A percentile compares a stretch with the other conserved stretches of the same genome.
Evolutionary conservation across 2,888 invertebrate species (phyloP).

Genomic region (Netelia virgata): DNA sequence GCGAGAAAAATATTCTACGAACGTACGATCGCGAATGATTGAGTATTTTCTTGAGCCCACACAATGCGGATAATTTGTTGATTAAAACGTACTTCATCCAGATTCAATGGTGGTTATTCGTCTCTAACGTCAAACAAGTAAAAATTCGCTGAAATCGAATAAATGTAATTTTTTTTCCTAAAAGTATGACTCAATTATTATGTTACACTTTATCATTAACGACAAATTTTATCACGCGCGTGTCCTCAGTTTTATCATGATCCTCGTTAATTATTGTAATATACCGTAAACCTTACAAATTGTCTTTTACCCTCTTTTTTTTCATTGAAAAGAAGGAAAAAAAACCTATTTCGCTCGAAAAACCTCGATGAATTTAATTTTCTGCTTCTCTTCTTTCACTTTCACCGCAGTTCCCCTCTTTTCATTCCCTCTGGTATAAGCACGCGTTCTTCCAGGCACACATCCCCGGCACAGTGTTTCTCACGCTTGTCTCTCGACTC

Average conservation of each 20-base stretch:
- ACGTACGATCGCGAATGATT: conserved; percentile 24
- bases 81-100: no score
- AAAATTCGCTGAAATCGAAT: no score
- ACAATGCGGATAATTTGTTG: neutral
- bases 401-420: conserved; percentile 36
- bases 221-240: conserved; percentile 1
- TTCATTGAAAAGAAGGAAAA: neutral
- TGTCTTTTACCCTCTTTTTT: neutral
- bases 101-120: no score
- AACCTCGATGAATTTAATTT: conserved; percentile 38
- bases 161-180: no score
- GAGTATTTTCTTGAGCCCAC: conserved; percentile 18
- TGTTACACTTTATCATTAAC: neutral
- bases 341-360: conserved; percentile 8
- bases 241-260: neutral
- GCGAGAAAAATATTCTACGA: conserved; percentile 38
- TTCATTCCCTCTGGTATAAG: conserved; percentile 39
- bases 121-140: no score
- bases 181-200: no score
- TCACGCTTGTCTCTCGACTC: conserved; percentile 44
- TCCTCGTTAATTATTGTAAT: neutral
- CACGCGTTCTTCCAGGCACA: conserved; percentile 22
- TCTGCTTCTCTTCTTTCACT: conserved; percentile 32
- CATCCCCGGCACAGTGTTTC: conserved; percentile 34
- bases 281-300: neutral